These are phyloP conservation scores for Desoria tigrina DNA, from an alignment of 2,888 invertebrate species.

Conservation along the genomic window DNA sequence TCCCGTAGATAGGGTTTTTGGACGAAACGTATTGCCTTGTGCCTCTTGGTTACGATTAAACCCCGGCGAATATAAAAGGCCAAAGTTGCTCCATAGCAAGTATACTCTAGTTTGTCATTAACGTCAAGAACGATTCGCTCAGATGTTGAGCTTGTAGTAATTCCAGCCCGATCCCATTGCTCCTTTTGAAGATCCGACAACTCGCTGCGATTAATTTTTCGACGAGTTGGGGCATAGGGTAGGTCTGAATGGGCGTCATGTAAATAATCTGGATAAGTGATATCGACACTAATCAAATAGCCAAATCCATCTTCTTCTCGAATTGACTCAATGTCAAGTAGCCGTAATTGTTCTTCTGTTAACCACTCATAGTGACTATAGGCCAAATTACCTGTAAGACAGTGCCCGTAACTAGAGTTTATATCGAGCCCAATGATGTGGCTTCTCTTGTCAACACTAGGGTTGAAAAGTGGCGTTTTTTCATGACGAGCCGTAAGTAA, in stretches of 20 bases:
- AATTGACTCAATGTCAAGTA: background rate
- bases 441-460: background rate
- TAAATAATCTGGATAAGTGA: background rate
- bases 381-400: background rate
- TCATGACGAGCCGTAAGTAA: background rate
- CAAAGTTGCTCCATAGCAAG: background rate
- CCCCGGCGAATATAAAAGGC: background rate
- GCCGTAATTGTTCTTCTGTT: background rate
- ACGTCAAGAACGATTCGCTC: background rate
- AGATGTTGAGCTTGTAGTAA: too few relatives aligned
- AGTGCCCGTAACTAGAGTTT: background rate
- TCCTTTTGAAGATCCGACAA: background rate
- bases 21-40: background rate
- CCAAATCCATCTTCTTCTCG: background rate
- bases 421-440: background rate
- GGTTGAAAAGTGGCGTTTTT: background rate
- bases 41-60: background rate
- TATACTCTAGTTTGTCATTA: background rate
- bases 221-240: background rate
- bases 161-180: background rate
- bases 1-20: background rate
- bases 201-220: background rate
- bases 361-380: background rate
- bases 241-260: background rate
- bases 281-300: background rate